phyloP scores from a whole-genome alignment of 2,888 invertebrate genomes.

The Dermolepida albohirtum region DNA sequence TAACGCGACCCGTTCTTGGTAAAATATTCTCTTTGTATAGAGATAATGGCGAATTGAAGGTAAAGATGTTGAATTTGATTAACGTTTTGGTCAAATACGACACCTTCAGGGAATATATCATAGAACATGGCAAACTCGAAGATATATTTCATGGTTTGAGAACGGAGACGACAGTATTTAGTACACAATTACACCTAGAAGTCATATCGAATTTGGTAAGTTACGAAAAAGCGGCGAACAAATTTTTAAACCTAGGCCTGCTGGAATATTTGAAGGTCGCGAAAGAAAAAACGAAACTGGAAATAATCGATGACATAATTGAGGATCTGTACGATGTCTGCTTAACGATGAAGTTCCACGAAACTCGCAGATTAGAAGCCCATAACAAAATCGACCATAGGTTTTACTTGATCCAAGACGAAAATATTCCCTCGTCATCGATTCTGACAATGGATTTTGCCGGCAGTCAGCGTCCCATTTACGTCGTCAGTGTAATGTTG shows the following conservation, averaged over 20 bases:
- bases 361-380: slow-evolving; percentile 41
- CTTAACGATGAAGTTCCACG: slow-evolving; percentile 48
- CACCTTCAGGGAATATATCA: slow-evolving; percentile 27
- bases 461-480: slow-evolving; percentile 5
- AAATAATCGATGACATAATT: slow-evolving; percentile 40
- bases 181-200: slow-evolving; percentile 14
- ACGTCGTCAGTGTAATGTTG: slow-evolving; percentile 10
- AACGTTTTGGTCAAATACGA: slow-evolving; percentile 13
- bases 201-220: slow-evolving; percentile 30
- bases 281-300: slow-evolving; percentile 6
- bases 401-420: slow-evolving; percentile 47
- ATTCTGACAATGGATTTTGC: neutral
- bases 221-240: slow-evolving; percentile 28
- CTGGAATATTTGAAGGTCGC: slow-evolving; percentile 17
- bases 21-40: slow-evolving; percentile 11
- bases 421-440: neutral
- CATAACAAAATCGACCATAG: slow-evolving; percentile 45
- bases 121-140: slow-evolving; percentile 7
- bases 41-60: neutral
- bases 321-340: slow-evolving; percentile 41
- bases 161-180: neutral
- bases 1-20: neutral
- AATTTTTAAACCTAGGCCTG: slow-evolving; percentile 32
- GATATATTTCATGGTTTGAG: slow-evolving; percentile 20
- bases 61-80: slow-evolving; percentile 27